Evolutionary conservation across 2,888 invertebrate species (phyloP), one percentile per base, ranked within the genome.

Genomic region (Tenthredo notha): DNA sequence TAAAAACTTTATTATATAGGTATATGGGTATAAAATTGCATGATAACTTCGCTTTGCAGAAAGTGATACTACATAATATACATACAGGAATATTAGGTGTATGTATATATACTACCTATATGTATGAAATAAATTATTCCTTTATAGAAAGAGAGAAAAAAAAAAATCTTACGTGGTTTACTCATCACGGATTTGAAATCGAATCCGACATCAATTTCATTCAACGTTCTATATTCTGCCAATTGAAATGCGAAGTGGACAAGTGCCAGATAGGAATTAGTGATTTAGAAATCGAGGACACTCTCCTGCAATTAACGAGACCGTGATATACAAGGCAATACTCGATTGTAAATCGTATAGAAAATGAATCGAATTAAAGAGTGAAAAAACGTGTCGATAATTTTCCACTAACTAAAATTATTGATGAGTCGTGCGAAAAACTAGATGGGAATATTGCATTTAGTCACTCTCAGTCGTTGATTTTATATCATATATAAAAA

Each of bases 151-250:
- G 0, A 33, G 2, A 33, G 33, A 33, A n/a, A n/a, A n/a, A 25
- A 2, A 61, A 61, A 61, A 61, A 12, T 12, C 21, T 61, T 1
- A 25, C 21, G n/a, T 37, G 21, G n/a, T 3, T 47, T 25, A 50
- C 67, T 70, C 83, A 70, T 83, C 83, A 83, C 83, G 83, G 83
- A 83, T 83, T 83, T 83, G 83, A 83, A 83, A 83, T 83, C 83
- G 83, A 83, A 83, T 67, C 7, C 70, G 83, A 83, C 83, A 83
- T 83, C 25, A 83, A 83, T 83, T 83, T 83, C 83, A 54, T 67
- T 29, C 67, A 5, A 40, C 61, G 83, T 83, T 83, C 83, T 83
- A 83, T 83, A 83, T 83, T 37, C 21, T 12, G 40, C 47, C 83
- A n/a, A 83, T 83, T 83, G 83, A 83, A 83, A 83, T 83, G 65